Evolutionary conservation across 2,888 invertebrate species (phyloP).

Genomic region (Drosophila picticornis): DNA sequence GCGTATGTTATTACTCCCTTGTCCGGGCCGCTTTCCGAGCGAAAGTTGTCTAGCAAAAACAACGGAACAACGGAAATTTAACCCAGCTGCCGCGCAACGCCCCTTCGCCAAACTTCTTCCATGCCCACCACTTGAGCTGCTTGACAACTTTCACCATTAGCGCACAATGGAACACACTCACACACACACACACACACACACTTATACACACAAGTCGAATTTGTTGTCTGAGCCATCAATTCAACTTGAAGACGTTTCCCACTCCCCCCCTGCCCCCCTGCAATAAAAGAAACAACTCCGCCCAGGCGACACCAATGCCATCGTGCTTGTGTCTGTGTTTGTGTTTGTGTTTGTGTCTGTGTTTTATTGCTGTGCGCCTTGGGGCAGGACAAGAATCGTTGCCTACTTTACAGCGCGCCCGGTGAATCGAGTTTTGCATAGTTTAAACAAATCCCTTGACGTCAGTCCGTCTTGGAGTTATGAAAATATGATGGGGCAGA

Average conservation of each 20-base stretch:
- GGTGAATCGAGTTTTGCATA: constrained; percentile 74
- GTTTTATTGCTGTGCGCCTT: constrained; percentile 80
- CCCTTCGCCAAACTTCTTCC: neutral
- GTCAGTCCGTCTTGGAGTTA: constrained; percentile 63
- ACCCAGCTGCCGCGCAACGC: constrained; percentile 33
- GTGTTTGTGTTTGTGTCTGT: constrained; percentile 52
- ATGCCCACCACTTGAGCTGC: constrained; percentile 51
- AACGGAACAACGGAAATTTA: constrained; percentile 67
- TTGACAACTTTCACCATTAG: constrained; percentile 81
- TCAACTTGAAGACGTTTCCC: constrained; percentile 72
- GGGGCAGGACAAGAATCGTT: constrained; percentile 71
- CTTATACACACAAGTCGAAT: constrained; percentile 73
- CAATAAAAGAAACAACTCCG: constrained; percentile 7
- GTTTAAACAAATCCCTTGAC: constrained; percentile 69
- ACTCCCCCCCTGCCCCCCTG: constrained; percentile 5
- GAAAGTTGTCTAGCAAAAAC: constrained; percentile 70
- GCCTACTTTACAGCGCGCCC: constrained; percentile 71
- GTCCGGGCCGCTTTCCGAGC: constrained; percentile 47
- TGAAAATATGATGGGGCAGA: constrained; percentile 64
- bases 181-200: constrained; percentile 44
- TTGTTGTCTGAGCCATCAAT: constrained; percentile 80
- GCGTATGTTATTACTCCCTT: constrained; percentile 42
- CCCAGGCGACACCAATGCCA: constrained; percentile 34
- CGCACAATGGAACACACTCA: constrained; percentile 69
- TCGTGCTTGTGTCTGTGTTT: constrained; percentile 57